These are phyloP conservation scores for Aptenodytes patagonicus DNA, from an alignment of 2,113 vertebrate species.

Conservation along the genomic window DNA sequence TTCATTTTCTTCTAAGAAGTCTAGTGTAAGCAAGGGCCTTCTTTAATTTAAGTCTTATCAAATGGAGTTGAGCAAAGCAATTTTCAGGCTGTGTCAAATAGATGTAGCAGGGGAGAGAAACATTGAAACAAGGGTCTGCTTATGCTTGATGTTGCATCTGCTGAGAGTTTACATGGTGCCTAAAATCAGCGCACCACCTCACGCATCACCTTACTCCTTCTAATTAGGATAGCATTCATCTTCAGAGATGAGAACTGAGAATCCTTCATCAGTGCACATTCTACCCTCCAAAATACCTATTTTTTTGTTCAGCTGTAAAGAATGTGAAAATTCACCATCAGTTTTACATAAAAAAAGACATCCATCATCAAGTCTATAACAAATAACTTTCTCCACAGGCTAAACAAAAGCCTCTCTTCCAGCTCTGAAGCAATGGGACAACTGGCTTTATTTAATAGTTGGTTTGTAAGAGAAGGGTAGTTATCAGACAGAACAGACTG, in stretches of 20 bases:
- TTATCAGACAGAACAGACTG: background rate
- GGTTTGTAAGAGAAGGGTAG: background rate
- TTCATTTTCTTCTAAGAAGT: background rate
- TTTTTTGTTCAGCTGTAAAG: background rate
- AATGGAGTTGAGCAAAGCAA: background rate
- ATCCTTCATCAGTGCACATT: background rate
- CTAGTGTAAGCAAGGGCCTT: background rate
- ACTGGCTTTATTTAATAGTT: background rate
- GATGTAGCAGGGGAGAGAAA: background rate
- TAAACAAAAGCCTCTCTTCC: background rate
- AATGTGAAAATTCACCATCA: background rate
- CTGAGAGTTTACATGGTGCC: background rate
- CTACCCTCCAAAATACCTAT: rapidly evolving
- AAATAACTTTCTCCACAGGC: background rate
- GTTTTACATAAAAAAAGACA: background rate
- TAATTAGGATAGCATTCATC: background rate
- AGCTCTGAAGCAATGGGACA: background rate
- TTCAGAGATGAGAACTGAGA: background rate
- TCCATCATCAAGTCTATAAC: background rate
- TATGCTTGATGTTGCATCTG: background rate
- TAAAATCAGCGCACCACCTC: background rate
- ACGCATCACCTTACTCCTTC: background rate
- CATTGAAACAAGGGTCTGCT: background rate
- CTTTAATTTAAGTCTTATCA: background rate
- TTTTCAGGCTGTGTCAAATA: background rate